Conservation (phyloP, 2,888 invertebrate species). For the Andrena minutula region DNA sequence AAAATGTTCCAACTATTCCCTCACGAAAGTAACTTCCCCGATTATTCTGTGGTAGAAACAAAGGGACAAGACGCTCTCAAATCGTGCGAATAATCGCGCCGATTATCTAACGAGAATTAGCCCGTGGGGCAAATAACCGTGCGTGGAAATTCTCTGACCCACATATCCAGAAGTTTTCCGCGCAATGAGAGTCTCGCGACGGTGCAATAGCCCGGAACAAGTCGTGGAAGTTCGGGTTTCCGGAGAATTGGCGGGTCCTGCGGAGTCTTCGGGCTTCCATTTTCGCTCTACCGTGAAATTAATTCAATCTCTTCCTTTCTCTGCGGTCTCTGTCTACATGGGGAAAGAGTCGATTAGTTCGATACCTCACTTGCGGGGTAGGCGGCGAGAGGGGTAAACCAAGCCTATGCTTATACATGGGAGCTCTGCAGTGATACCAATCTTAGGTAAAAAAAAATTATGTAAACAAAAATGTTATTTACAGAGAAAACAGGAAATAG, state of each 20-base stretch:
- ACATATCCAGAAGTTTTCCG: constrained; percentile 46
- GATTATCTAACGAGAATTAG: background rate
- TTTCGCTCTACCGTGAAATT: constrained; percentile 56
- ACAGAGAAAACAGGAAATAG: too few relatives aligned
- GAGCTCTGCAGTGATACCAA: too few relatives aligned
- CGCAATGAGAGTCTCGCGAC: background rate
- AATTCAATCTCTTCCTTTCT: constrained; percentile 41
- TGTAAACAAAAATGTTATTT: too few relatives aligned
- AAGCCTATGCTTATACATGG: too few relatives aligned
- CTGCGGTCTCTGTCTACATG: background rate
- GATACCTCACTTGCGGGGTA: too few relatives aligned
- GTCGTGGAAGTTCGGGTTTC: constrained; percentile 16
- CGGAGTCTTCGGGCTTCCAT: constrained; percentile 31
- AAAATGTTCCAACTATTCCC: too few relatives aligned
- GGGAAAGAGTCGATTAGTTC: constrained; percentile 26
- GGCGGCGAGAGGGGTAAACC: too few relatives aligned
- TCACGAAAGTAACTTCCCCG: too few relatives aligned
- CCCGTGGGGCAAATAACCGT: background rate
- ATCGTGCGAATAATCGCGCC: background rate
- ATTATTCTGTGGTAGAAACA: background rate
- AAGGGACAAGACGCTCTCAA: background rate
- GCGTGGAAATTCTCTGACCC: constrained; percentile 34
- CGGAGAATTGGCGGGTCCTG: constrained; percentile 36
- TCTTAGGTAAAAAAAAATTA: too few relatives aligned
- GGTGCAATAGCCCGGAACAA: constrained; percentile 8